Evolutionary conservation across 2,888 invertebrate species (phyloP), one percentile per base, ranked within the genome.

Genomic region (Pegoplata infirma): DNA sequence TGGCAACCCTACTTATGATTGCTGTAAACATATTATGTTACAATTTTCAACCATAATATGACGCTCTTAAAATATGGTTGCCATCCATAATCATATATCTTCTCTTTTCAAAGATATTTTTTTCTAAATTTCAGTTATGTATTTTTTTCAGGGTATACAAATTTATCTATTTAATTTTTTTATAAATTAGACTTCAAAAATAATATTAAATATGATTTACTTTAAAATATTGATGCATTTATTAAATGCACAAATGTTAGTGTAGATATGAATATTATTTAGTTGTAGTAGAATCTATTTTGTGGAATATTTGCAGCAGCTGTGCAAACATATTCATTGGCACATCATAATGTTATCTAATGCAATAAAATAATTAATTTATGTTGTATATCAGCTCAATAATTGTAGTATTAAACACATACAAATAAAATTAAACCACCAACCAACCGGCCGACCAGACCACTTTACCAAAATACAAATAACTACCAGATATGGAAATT

Each of bases 301-400:
- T 63, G 55, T 28, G 23, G 47, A 75, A 63, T 3, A 14, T 53
- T 14, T 79, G 75, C 73, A 79, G 75, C 75, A 77, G 69, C 77
- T 69, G 77, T 64, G 71, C 61, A 80, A 75, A 81, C 79, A 80
- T 78, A 79, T 72, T 75, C 79, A 79, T 79, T 79, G 79, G 79
- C 76, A 80, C 80, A 80, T 73, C 81, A 81, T 81, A 76, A 80
- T 80, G 77, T 81, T 82, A 82, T 82, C 82, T 79, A 79, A 79
- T 75, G 79, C 79, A 79, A 79, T 80, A 68, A 76, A 80, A 82
- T 82, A 82, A 82, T 82, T 81, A 82, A 82, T 82, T 82, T 81
- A 82, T 81, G 78, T 79, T 79, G 61, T 79, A 79, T 80, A 80
- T 78, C 80, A 78, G 80, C 72, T 71, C 75, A 80, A 75, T 71